Evolutionary conservation across 2,797 vertebrate genomes (phyloP), one percentile per base, ranked within the genome.

Genomic region (Periophthalmus magnuspinnatus): DNA sequence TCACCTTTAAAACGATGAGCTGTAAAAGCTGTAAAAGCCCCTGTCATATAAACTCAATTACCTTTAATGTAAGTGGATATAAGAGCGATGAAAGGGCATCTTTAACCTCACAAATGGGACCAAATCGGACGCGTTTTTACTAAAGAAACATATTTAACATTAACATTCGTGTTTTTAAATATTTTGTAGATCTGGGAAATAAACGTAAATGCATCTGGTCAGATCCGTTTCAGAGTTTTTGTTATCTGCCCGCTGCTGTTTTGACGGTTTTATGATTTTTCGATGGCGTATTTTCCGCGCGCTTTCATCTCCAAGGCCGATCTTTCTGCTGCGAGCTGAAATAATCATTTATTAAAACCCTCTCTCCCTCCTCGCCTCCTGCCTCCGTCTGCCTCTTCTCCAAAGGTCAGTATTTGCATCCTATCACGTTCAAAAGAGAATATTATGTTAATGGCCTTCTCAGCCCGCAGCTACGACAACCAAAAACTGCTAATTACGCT

Each of bases 341-440:
- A 74, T 48, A 67, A 84, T 61, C 41, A 75, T 78, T 84, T 81
- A 78, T 77, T 82, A 82, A 85, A 64, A 77, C 71, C 59, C 33
- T 54, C 65, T 66, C 64, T 54, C 50, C 41, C 68, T 64, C 28
- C 68, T 64, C 28, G 36, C 2, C 58, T 21, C 66, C 32, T 56
- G n/a, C 24, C 32, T 62, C 47, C 55, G 32, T 60, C n/a, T 62
- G 36, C 17, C 54, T 47, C 65, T 64, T 52, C 64, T 62, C 65
- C 75, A 88, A 91, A 92, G 90, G 89, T 91, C 91, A 88, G 75
- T 60, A 89, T 92, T 90, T 89, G 82, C 87, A 82, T 90, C 79
- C 70, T 65, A 78, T 72, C 77, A 79, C 82, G 75, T 76, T 71
- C 70, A 81, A 88, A 90, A 75, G 47, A 85, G 80, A 82, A 78